Base-by-base conservation (phyloP, 1,140 invertebrate genomes). In the Nylanderia fulva region DNA sequence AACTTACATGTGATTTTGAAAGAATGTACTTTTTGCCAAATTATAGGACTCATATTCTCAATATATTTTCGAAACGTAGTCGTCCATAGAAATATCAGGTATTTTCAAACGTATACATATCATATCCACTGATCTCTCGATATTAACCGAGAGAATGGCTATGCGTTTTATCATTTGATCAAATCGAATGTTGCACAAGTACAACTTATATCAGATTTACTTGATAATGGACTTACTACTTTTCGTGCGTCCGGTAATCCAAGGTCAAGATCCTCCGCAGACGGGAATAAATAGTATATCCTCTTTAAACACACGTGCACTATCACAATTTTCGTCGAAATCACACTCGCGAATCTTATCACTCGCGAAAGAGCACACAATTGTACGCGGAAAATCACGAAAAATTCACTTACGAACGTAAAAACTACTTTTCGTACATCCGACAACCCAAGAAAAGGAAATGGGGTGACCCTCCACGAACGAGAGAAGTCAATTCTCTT, bases 31-130 rank as follows among this genome's bases (percentile, higher is more conserved):
- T 75, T 66, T 86, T 76, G 63, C 71, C 77, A 33, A 85, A 86
- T 86, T 88, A 72, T 80, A 54, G 72, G 72, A 79, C 79, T 88
- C 29, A 56, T 60, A 58, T 60, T 82, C 13, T n/a, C 42, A 72
- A 75, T 63, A 88, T 91, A 86, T 91, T 90, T 90, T 90, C 82
- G 66, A 82, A 88, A 74, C 54, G 63, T 84, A 48, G 33, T 89
- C 39, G 60, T 77, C 82, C 75, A 54, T 86, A 86, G 58, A 84
- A 42, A 24, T 76, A 83, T 88, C 39, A n/a, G n/a, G 33, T 75
- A 76, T 88, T 68, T 88, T 85, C 64, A 64, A 36, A 42, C 56
- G 33, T 74, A 54, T 86, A 92, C 91, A 92, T 92, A 92, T 92
- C 91, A 92, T 84, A 86, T 79, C 29, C 68, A 84, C 83, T 72